phyloP scores from a whole-genome alignment of 92 coral and sea anemone genomes.

The Phenganax marumi region DNA sequence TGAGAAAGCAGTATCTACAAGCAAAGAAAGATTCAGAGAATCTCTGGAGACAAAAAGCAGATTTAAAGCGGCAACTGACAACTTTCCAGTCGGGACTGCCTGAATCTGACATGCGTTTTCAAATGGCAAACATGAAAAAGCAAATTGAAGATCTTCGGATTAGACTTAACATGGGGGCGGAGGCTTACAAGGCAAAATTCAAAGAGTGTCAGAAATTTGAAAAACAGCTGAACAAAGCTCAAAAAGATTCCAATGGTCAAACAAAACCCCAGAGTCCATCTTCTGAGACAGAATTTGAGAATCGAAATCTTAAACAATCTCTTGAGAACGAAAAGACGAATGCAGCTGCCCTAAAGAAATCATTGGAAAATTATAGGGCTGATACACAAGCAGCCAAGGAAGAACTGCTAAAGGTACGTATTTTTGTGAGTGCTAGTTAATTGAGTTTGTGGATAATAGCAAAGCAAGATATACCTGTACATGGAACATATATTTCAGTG shows the following conservation, averaged over 20 bases:
- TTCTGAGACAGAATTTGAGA: slow-evolving; percentile 48
- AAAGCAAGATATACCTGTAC: not conserved
- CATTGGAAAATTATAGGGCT: slow-evolving; percentile 64
- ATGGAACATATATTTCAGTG: too few species aligned
- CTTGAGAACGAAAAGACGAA: slow-evolving; percentile 64
- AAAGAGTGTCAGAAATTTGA: slow-evolving; percentile 80
- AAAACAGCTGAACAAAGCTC: slow-evolving; percentile 67
- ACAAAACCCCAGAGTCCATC: slow-evolving; percentile 28
- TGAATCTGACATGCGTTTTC: slow-evolving; percentile 75
- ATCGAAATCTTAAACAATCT: slow-evolving; percentile 65
- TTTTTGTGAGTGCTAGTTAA: not conserved
- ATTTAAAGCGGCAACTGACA: slow-evolving; percentile 73
- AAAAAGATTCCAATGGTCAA: slow-evolving; percentile 42
- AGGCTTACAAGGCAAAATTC: slow-evolving; percentile 90
- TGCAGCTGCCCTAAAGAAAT: slow-evolving; percentile 48
- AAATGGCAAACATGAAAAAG: slow-evolving; percentile 85
- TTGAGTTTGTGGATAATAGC: not conserved
- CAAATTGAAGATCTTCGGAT: slow-evolving; percentile 87
- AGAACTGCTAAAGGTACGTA: slow-evolving; percentile 69
- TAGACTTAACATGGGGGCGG: slow-evolving; percentile 96
- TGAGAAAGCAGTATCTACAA: slow-evolving; percentile 81
- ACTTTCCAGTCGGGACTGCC: slow-evolving; percentile 71
- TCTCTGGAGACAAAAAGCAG: slow-evolving; percentile 88
- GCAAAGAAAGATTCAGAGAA: slow-evolving; percentile 74
- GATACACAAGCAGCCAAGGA: slow-evolving; percentile 45